Conservation (phyloP, 1,140 invertebrate species). For the Streblospio benedicti region DNA sequence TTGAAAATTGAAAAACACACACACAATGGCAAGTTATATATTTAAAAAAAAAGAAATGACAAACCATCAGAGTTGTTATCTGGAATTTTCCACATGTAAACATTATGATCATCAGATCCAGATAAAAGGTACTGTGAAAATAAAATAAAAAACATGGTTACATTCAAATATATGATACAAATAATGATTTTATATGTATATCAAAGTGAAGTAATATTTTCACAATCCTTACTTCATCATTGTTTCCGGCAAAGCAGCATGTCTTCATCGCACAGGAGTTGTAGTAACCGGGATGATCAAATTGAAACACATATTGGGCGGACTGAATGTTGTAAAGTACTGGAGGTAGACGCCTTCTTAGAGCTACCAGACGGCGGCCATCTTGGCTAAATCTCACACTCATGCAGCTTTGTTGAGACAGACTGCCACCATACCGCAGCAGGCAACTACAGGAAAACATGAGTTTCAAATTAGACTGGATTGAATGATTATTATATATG, state of each 20-base stretch:
- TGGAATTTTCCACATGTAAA: slow-evolving; percentile 89
- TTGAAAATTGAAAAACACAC: too few species aligned
- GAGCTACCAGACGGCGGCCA: slow-evolving; percentile 69
- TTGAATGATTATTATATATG: not conserved
- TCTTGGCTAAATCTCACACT: slow-evolving; percentile 76
- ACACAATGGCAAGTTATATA: too few species aligned
- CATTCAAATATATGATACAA: too few species aligned
- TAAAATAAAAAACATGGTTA: not conserved
- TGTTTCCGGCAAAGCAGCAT: slow-evolving; percentile 82
- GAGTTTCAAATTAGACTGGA: not conserved
- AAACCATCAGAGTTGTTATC: slow-evolving; percentile 40
- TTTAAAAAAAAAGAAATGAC: too few species aligned
- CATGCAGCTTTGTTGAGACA: slow-evolving; percentile 70
- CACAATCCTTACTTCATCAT: slow-evolving; percentile 54
- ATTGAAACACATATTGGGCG: slow-evolving; percentile 64
- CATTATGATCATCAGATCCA: slow-evolving; percentile 87
- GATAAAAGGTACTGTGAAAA: slow-evolving; percentile 67
- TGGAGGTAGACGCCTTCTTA: slow-evolving; percentile 72
- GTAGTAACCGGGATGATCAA: slow-evolving; percentile 84
- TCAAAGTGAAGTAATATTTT: too few species aligned
- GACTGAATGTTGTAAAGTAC: slow-evolving; percentile 66
- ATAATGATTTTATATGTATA: too few species aligned
- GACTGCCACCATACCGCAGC: slow-evolving; percentile 59
- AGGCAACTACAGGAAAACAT: slow-evolving; percentile 21
- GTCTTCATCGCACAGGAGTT: slow-evolving; percentile 97